These are phyloP conservation scores for Acridotheres tristis DNA, from an alignment of 2,797 vertebrate genomes.

Conservation along the genomic window DNA sequence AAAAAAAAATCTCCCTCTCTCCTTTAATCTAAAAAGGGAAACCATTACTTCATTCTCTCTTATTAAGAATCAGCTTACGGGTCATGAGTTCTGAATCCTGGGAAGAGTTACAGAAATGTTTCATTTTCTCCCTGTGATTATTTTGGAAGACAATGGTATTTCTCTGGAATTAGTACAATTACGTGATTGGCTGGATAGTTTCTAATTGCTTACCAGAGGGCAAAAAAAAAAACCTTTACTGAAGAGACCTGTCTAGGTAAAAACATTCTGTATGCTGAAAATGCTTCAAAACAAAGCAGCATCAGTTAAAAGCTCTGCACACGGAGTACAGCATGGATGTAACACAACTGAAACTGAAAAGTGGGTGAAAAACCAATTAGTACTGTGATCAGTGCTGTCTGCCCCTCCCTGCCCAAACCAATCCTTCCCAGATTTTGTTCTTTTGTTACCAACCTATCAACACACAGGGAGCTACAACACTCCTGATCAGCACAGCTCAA, in stretches of 20 bases:
- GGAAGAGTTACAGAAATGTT: not conserved
- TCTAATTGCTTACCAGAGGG: not conserved
- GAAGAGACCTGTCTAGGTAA: not conserved
- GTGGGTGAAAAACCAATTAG: not conserved
- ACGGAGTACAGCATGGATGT: fast-evolving
- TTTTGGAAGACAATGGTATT: not conserved
- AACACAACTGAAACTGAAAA: not conserved
- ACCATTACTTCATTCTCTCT: not conserved
- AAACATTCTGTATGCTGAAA: not conserved
- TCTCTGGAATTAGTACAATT: not conserved
- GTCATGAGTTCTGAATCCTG: not conserved
- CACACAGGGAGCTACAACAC: not conserved
- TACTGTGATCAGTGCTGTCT: not conserved
- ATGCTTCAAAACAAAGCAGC: not conserved
- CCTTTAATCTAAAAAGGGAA: not conserved
- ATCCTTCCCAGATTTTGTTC: not conserved
- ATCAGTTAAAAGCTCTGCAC: not conserved
- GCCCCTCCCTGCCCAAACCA: not conserved
- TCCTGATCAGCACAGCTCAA: not conserved
- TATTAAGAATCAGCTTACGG: not conserved
- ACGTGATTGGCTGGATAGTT: not conserved
- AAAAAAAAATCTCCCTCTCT: not conserved
- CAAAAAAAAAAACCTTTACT: not conserved
- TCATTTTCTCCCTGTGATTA: not conserved
- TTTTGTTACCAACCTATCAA: not conserved